Conservation (phyloP, 2,888 invertebrate genomes). For the Pelosia muscerda region DNA sequence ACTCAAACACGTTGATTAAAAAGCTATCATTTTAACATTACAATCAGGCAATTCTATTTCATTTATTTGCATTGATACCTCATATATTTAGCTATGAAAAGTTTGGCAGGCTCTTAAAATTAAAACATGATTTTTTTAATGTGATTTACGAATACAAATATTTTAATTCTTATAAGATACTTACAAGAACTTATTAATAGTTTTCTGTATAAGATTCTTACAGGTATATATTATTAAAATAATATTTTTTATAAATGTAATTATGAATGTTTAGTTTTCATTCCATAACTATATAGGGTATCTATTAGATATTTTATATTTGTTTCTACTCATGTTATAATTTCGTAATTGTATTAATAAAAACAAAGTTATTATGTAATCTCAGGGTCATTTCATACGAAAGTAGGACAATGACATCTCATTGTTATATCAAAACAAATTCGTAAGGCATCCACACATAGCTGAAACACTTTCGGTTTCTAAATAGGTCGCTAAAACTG, state of each 20-base stretch:
- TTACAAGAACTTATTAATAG: neutral
- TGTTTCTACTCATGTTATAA: neutral
- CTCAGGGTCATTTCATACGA: conserved; percentile 58
- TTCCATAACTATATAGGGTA: neutral
- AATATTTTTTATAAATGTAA: too few species aligned
- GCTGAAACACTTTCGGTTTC: conserved; percentile 34
- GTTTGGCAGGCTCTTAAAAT: too few species aligned
- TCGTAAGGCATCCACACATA: neutral
- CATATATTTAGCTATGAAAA: too few species aligned
- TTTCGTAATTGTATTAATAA: neutral
- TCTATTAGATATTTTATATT: neutral
- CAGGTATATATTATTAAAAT: neutral
- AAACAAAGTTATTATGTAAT: conserved; percentile 66
- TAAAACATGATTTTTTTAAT: too few species aligned
- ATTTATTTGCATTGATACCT: too few species aligned
- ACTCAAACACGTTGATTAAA: too few species aligned
- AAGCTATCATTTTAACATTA: too few species aligned
- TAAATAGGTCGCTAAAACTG: conserved; percentile 46
- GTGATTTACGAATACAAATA: too few species aligned
- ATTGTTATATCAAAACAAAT: conserved; percentile 58
- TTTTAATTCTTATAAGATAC: too few species aligned
- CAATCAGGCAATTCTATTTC: too few species aligned
- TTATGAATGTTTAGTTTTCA: neutral
- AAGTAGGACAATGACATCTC: conserved; percentile 63
- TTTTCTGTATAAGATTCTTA: neutral